Evolutionary conservation across 1,140 invertebrate species (phyloP), one percentile per base, ranked within the genome.

Genomic region (Drosophila leontia): DNA sequence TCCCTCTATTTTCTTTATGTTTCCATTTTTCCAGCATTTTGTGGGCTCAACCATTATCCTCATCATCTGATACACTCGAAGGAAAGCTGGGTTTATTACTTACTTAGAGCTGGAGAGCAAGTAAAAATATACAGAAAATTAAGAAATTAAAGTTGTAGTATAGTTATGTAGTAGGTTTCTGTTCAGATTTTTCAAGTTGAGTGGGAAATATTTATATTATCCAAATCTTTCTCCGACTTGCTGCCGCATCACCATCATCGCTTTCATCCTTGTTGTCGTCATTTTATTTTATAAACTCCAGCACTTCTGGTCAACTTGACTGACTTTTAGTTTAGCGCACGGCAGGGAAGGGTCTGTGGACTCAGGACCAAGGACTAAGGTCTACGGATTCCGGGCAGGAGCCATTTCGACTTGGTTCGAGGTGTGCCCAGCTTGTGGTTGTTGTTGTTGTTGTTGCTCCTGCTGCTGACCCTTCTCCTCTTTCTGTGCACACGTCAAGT

Each of bases 261-360:
- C 45, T 35, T 56, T 78, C 70, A 65, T 48, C 63, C 51, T 75
- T 82, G 65, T 80, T 69, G 67, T 74, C 69, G 76, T 84, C 84
- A 81, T 90, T 90, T 82, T 85, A 79, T 90, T 90, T 88, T 84
- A 90, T 90, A 90, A 90, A 90, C 85, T 90, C 72, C 71, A 74
- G 77, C 84, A 87, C 84, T 86, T 83, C 78, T 90, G 85, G 85
- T 85, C 85, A 90, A 90, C 85, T 90, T 90, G 85, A 90, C 81
- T 90, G 85, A 90, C 85, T 90, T 88, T 90, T 75, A 84, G 85
- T 85, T 68, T 37, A 29, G 48, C 63, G 48, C 23, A 34, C 7
- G 60, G 59, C 19, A 12, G 12, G 60, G 17, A 13, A 11, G 63
- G 23, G 62, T 17, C 17, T 23, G 32, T 67, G 47, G 45, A 3